Percentiles rank a stretch among this genome's conserved stretches.
phyloP scores from a whole-genome alignment of 2,113 vertebrate genomes.

The Laticauda colubrina region DNA sequence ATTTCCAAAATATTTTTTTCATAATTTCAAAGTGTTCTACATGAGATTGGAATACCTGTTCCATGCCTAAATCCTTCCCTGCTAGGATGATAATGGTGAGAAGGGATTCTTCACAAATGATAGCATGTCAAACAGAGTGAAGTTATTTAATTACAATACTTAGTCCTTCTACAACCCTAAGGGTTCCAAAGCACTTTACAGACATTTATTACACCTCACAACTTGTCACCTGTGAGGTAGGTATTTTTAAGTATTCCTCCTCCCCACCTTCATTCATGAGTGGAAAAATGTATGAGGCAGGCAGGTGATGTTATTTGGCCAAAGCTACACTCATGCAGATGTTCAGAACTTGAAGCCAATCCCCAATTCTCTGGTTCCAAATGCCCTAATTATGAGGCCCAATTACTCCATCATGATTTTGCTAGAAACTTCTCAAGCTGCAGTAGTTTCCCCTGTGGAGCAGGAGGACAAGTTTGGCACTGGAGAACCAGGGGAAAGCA shows the following conservation, averaged over 20 bases:
- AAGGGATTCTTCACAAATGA: slow-evolving; percentile 1
- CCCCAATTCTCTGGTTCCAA: rapidly evolving
- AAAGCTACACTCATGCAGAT: rapidly evolving
- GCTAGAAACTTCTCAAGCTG: background rate
- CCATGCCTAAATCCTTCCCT: slow-evolving; percentile 6
- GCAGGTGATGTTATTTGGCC: background rate
- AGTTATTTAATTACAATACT: background rate
- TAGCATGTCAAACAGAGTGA: background rate
- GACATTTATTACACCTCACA: background rate
- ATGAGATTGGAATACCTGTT: background rate
- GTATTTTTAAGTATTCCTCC: background rate
- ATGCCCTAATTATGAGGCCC: rapidly evolving
- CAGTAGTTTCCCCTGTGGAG: background rate
- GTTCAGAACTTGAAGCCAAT: rapidly evolving
- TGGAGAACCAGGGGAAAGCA: background rate
- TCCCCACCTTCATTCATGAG: rapidly evolving
- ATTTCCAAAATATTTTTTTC: background rate
- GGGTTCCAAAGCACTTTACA: slow-evolving; percentile 38
- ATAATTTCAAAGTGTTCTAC: background rate
- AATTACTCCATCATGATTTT: background rate
- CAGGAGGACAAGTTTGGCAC: background rate
- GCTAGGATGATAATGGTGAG: background rate
- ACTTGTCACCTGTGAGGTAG: slow-evolving; percentile 48
- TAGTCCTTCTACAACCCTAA: background rate
- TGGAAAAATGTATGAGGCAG: background rate